Conservation (phyloP, 1,140 invertebrate species). For the Drosophila arizonae region DNA sequence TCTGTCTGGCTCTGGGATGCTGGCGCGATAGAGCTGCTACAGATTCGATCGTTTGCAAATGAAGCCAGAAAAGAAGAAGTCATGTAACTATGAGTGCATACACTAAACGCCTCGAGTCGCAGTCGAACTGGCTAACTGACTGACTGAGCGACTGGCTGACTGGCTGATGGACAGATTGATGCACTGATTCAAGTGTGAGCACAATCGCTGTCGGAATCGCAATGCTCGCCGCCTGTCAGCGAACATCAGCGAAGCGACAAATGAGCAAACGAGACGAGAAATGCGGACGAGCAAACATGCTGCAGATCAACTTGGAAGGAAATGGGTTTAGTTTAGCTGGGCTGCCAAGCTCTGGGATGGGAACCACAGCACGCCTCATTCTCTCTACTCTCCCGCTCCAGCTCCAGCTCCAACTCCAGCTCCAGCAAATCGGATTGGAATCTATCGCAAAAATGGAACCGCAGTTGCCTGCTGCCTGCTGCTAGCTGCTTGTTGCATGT, state of each 20-base stretch:
- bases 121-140: conserved; percentile 5
- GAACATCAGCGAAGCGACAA: conserved; percentile 70
- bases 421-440: conserved; percentile 24
- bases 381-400: not conserved
- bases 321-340: conserved; percentile 27
- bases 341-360: conserved; percentile 18
- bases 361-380: conserved; percentile 33
- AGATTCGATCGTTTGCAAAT: conserved; percentile 36
- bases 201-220: conserved; percentile 26
- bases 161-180: conserved; percentile 42
- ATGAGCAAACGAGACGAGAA: conserved; percentile 58
- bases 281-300: conserved; percentile 51
- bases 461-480: conserved; percentile 36
- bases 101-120: conserved; percentile 34
- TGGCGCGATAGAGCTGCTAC: conserved; percentile 25
- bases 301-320: conserved; percentile 46
- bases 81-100: conserved; percentile 36
- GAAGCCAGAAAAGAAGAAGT: conserved; percentile 31
- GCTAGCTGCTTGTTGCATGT: not conserved
- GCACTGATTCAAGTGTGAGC: conserved; percentile 52
- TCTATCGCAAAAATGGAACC: conserved; percentile 62
- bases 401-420: not conserved
- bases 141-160: not conserved
- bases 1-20: not conserved
- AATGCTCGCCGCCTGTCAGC: conserved; percentile 43